Evolutionary conservation across 2,113 vertebrate genomes (phyloP).

Genomic region (Catagonus wagneri): DNA sequence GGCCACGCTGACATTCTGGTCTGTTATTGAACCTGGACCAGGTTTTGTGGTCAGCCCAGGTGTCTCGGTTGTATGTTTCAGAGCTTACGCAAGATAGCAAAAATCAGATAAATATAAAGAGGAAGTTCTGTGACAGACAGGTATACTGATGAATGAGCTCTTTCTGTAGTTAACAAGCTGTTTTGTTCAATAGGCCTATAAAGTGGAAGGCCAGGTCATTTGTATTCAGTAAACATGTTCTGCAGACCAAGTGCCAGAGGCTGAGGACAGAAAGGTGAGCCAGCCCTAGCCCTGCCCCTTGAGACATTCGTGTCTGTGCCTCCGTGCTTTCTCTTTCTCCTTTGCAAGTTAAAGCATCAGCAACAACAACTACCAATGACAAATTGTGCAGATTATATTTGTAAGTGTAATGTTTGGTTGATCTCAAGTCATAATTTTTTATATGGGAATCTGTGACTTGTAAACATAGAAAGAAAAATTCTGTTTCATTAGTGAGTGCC

Average conservation of each 20-base stretch:
- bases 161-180: conserved; percentile 61
- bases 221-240: conserved; percentile 33
- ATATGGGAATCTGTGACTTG: not conserved
- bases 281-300: not conserved
- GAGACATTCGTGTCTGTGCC: not conserved
- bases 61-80: not conserved
- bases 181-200: conserved; percentile 38
- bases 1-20: not conserved
- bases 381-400: not conserved
- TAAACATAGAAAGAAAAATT: not conserved
- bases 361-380: not conserved
- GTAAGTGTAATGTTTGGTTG: not conserved
- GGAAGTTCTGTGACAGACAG: not conserved
- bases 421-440: not conserved
- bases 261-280: not conserved
- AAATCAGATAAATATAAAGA: not conserved
- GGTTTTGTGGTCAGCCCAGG: not conserved
- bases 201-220: conserved; percentile 33
- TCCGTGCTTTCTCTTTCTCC: not conserved
- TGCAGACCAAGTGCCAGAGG: not conserved
- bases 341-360: conserved; percentile 21
- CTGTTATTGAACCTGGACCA: not conserved
- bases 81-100: not conserved
- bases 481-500: not conserved
- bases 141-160: not conserved